Evolutionary conservation across 2,113 vertebrate genomes (phyloP).

Genomic region (Falcunculus frontatus): DNA sequence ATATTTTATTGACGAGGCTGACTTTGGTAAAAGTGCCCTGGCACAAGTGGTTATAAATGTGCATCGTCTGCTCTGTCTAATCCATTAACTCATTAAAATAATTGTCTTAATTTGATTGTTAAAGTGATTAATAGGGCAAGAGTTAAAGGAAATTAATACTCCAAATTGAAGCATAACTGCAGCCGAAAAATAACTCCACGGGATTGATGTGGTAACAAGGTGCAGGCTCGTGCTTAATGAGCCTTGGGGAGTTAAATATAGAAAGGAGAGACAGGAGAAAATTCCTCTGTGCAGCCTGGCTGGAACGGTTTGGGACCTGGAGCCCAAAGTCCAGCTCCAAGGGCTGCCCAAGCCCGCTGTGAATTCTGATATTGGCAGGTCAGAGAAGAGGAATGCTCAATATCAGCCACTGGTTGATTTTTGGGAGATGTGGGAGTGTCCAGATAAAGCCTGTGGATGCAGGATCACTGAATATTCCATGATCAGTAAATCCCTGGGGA

Average conservation of each 20-base stretch:
- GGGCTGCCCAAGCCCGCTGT: neutral
- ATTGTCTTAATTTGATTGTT: conserved; percentile 81
- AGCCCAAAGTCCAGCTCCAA: neutral
- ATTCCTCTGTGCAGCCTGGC: neutral
- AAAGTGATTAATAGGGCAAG: conserved; percentile 79
- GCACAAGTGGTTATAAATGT: conserved; percentile 66
- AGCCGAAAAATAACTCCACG: conserved; percentile 45
- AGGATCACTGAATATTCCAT: neutral
- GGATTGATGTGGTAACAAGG: conserved; percentile 43
- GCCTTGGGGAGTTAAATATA: conserved; percentile 48
- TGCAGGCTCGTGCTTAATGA: conserved; percentile 59
- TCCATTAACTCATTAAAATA: conserved; percentile 78
- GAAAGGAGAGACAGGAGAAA: neutral
- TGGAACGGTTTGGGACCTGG: neutral
- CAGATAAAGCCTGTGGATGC: neutral
- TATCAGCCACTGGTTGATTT: neutral
- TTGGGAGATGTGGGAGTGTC: neutral
- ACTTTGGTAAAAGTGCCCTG: conserved; percentile 60
- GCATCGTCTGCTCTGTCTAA: conserved; percentile 61
- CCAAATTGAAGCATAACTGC: conserved; percentile 58
- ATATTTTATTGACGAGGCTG: conserved; percentile 71
- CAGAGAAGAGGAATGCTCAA: neutral
- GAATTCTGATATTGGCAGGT: neutral
- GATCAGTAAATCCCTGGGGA: neutral
- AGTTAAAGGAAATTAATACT: conserved; percentile 75